A percentile compares a stretch with the other conserved stretches of the same genome.
These are phyloP conservation scores for Liolophura sinensis DNA, from an alignment of 1,140 invertebrate species.

Conservation along the genomic window DNA sequence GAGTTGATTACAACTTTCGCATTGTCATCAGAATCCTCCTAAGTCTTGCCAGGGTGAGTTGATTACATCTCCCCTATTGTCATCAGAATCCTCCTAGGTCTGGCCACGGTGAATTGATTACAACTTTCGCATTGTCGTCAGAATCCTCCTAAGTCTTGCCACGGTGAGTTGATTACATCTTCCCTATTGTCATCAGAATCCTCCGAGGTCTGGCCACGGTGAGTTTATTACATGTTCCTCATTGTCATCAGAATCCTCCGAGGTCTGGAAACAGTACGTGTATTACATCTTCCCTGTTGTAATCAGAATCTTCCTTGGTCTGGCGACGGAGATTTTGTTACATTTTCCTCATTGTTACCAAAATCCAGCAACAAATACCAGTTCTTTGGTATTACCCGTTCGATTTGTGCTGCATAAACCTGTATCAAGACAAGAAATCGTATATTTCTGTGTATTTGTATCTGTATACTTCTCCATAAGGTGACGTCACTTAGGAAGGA, in stretches of 20 bases:
- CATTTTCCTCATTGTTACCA: slow-evolving; percentile 42
- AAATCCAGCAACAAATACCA: too few relatives aligned
- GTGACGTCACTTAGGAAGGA: too few relatives aligned
- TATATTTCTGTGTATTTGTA: too few relatives aligned
- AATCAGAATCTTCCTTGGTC: slow-evolving; percentile 50
- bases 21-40: slow-evolving; percentile 50
- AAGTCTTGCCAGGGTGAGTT: slow-evolving; percentile 51
- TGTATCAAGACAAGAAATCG: too few relatives aligned
- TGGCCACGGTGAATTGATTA: too few relatives aligned
- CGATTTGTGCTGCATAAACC: too few relatives aligned
- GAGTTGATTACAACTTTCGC: slow-evolving; percentile 28
- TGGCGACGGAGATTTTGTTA: slow-evolving; percentile 46
- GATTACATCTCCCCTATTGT: too few relatives aligned
- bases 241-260: slow-evolving; percentile 51
- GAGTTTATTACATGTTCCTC: slow-evolving; percentile 37
- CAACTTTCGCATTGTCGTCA: too few relatives aligned
- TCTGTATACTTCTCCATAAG: too few relatives aligned
- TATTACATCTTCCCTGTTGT: slow-evolving; percentile 38
- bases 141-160: too few relatives aligned
- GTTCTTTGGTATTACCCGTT: too few relatives aligned
- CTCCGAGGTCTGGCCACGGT: slow-evolving; percentile 53
- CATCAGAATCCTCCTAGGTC: too few relatives aligned
- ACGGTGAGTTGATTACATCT: slow-evolving; percentile 32
- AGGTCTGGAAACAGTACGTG: slow-evolving; percentile 52
- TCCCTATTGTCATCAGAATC: slow-evolving; percentile 48